Base-by-base conservation (phyloP, 2,888 invertebrate species). In the Esperia sulphurella region DNA sequence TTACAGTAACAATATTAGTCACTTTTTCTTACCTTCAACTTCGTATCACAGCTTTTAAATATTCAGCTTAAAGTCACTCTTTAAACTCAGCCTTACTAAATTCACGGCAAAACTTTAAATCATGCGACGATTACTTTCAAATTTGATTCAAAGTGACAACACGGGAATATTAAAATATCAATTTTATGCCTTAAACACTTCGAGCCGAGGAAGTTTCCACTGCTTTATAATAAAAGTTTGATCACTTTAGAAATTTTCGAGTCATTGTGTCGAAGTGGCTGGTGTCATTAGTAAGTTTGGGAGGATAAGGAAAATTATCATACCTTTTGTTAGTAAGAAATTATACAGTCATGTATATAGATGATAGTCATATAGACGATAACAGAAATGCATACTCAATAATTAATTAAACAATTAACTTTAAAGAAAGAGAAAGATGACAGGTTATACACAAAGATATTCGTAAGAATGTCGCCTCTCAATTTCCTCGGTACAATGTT, bases 121-220 rank as follows among this genome's bases (percentile, higher is more conserved):
- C 59, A 61, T 63, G 51, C 55, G 48, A 58, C 66, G 60, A 72
- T 70, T 65, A 61, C 68, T 68, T 70, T 61, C 60, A 63, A 72
- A 71, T 68, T 67, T 59, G 58, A 75, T 71, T 68, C 55, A 58
- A 61, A 68, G 48, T 61, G 66, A 63, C 68, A 59, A 66, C 59
- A 64, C 50, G 56, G 57, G 64, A 63, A 68, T 75, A 72, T 71
- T 75, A 71, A 69, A 74, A 75, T 72, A 70, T 72, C 68, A 74
- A 76, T 75, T 75, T 75, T 61, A 66, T 58, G 63, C 59, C 53
- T 57, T 57, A 58, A 41, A 54, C 55, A 58, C 65, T 21, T 5
- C 21, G 21, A 21, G 21, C 55, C 59, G 45, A 41, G 53, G 46
- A 59, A 73, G 58, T 73, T 72, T 57, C 48, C 52, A 57, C 54